These are phyloP conservation scores for Epinotia bilunana DNA, from an alignment of 2,888 invertebrate genomes.

Conservation along the genomic window DNA sequence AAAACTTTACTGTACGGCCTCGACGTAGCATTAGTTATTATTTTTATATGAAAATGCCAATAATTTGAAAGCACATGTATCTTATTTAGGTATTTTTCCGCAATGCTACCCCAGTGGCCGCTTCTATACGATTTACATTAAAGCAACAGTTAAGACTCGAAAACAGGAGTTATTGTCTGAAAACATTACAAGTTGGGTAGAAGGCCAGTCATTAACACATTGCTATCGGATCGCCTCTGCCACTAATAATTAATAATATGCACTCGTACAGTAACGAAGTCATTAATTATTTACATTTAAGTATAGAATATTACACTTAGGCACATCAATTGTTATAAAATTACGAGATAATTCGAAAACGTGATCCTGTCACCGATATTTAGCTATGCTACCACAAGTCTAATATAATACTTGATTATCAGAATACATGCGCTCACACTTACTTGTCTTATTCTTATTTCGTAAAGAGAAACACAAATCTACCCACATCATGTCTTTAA, in stretches of 20 bases:
- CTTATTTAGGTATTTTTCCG: conserved; percentile 24
- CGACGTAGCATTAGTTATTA: conserved; percentile 22
- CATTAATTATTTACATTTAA: conserved; percentile 72
- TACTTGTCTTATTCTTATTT: conserved; percentile 28
- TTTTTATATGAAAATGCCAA: conserved; percentile 29
- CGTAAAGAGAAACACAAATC: not conserved
- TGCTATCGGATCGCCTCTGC: conserved; percentile 39
- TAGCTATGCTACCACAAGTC: conserved; percentile 73
- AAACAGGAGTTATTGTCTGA: conserved; percentile 69
- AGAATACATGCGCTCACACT: conserved; percentile 31
- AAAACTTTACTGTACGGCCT: conserved; percentile 22
- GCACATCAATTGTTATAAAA: conserved; percentile 85
- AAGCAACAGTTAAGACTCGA: conserved; percentile 49
- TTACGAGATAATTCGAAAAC: conserved; percentile 81
- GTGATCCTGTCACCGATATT: conserved; percentile 74
- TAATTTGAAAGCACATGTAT: conserved; percentile 37
- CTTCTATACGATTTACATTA: conserved; percentile 34
- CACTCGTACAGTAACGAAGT: conserved; percentile 49
- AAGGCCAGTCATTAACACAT: conserved; percentile 56
- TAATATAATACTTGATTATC: conserved; percentile 63
- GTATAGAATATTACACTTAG: conserved; percentile 84
- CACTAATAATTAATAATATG: conserved; percentile 36
- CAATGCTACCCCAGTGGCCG: conserved; percentile 31
- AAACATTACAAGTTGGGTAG: conserved; percentile 62
- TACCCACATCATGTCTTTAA: not conserved